Evolutionary conservation across 2,888 invertebrate genomes (phyloP).

Genomic region (Epinotia nisella): DNA sequence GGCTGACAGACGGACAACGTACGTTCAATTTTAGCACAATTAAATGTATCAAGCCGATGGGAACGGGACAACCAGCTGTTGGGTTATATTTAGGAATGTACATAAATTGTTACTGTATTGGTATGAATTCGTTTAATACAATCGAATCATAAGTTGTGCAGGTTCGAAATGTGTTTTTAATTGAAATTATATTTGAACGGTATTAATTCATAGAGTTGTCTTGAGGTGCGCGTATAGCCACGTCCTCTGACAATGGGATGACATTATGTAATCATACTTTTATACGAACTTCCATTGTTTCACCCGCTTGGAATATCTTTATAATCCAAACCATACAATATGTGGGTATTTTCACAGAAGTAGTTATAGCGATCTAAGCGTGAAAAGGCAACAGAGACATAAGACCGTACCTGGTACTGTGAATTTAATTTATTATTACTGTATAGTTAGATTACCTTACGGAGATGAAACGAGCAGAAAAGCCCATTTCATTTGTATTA

Average conservation of each 20-base stretch:
- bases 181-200: too few relatives aligned
- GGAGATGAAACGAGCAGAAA: background rate
- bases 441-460: background rate
- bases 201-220: too few relatives aligned
- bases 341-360: too few relatives aligned
- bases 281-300: too few relatives aligned
- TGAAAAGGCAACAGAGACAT: background rate
- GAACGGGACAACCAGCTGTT: conserved; percentile 37
- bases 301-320: too few relatives aligned
- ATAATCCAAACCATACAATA: too few relatives aligned
- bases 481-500: conserved; percentile 12
- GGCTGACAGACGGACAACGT: conserved; percentile 34
- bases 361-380: background rate
- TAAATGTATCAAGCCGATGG: conserved; percentile 34
- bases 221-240: too few relatives aligned
- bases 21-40: conserved; percentile 42
- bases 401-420: too few relatives aligned
- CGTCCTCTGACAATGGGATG: too few relatives aligned
- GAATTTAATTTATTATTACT: too few relatives aligned
- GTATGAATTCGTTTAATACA: background rate
- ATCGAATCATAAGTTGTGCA: background rate
- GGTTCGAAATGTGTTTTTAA: too few relatives aligned
- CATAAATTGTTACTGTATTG: background rate
- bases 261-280: too few relatives aligned
- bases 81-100: conserved; percentile 17